Percentiles rank a stretch among this genome's conserved stretches.
These are phyloP conservation scores for Littorina saxatilis DNA, from an alignment of 1,140 invertebrate genomes.

Conservation along the genomic window DNA sequence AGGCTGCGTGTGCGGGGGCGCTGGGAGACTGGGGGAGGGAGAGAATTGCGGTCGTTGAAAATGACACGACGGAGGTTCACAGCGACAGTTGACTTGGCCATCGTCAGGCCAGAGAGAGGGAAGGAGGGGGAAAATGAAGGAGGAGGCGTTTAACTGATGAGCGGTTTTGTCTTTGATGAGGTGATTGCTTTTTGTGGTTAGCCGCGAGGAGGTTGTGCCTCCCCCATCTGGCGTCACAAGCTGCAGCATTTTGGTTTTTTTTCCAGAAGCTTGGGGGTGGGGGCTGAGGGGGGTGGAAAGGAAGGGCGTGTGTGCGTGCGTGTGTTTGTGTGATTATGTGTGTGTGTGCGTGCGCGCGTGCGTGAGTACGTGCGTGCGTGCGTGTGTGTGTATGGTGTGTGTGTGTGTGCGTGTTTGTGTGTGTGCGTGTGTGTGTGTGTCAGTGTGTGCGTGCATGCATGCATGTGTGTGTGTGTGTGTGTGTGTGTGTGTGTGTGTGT, in stretches of 20 bases:
- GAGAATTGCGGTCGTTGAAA: not conserved
- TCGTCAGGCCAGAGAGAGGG: not conserved
- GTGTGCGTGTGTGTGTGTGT: not conserved
- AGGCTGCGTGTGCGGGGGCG: not conserved
- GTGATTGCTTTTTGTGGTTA: not conserved
- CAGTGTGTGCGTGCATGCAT: slow-evolving; percentile 5
- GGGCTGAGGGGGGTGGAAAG: too few species aligned
- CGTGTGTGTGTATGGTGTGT: too few species aligned
- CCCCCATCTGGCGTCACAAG: too few species aligned
- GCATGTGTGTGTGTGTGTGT: slow-evolving; percentile 13
- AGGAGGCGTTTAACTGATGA: not conserved
- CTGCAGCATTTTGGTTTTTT: too few species aligned
- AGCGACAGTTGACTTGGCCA: not conserved
- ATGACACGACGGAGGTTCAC: not conserved
- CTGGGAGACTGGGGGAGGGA: not conserved
- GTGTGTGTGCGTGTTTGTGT: too few species aligned
- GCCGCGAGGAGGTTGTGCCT: too few species aligned
- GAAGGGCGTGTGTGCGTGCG: too few species aligned
- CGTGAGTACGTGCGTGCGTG: too few species aligned
- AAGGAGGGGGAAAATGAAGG: not conserved
- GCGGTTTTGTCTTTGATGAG: slow-evolving; percentile 1
- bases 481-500: slow-evolving; percentile 14
- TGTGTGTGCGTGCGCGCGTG: too few species aligned
- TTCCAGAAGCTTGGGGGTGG: too few species aligned
- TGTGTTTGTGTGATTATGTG: too few species aligned